A percentile compares a stretch with the other conserved stretches of the same genome.
phyloP scores from a whole-genome alignment of 2,797 vertebrate species.

The Tadarida brasiliensis region DNA sequence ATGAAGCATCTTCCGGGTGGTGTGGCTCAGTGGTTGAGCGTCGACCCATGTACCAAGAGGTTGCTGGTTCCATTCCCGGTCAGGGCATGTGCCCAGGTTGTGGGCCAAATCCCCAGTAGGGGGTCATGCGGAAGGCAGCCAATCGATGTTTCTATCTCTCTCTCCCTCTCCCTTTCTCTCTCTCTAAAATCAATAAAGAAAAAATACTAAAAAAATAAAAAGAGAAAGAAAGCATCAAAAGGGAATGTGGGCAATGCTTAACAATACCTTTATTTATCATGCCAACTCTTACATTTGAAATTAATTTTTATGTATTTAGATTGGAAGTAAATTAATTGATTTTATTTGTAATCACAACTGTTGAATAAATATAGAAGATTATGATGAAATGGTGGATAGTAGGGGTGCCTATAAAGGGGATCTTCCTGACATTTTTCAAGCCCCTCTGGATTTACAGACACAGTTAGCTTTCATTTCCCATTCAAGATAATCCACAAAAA shows the following conservation, averaged over 20 bases:
- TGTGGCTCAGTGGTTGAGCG: too few relatives aligned
- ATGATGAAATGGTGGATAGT: not conserved
- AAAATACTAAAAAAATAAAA: too few relatives aligned
- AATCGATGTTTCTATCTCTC: too few relatives aligned
- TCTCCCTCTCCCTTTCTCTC: too few relatives aligned
- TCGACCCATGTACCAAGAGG: too few relatives aligned
- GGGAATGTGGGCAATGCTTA: not conserved
- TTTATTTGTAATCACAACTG: not conserved
- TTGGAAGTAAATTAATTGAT: not conserved
- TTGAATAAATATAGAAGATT: not conserved
- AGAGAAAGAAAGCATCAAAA: not conserved
- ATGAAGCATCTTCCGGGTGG: not conserved
- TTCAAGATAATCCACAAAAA: not conserved
- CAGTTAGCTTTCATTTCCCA: not conserved
- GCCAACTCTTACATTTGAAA: not conserved
- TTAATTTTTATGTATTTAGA: constrained; percentile 36
- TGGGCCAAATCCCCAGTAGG: too few relatives aligned
- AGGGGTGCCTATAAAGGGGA: not conserved
- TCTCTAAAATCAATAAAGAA: too few relatives aligned
- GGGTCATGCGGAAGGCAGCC: too few relatives aligned
- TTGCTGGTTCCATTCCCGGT: too few relatives aligned
- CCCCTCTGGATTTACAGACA: not conserved
- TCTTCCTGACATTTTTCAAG: not conserved
- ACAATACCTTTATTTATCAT: not conserved
- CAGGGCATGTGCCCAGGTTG: too few relatives aligned